phyloP scores from a whole-genome alignment of 2,888 invertebrate genomes.

The Drosophila pullipes region DNA sequence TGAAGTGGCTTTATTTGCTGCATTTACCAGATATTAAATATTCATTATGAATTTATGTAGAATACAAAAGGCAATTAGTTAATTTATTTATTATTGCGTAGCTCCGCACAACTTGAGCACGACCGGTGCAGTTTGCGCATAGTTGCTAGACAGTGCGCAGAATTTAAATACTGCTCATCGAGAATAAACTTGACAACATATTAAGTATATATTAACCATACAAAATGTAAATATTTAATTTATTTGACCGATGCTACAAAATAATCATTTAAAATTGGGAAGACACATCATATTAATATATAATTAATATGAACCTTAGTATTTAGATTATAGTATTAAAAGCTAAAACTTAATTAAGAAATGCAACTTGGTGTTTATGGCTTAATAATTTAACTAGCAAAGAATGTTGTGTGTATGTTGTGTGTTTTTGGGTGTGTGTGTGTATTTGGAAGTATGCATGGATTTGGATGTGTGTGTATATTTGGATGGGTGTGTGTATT shows the following conservation, averaged over 20 bases:
- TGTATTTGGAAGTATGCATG: neutral
- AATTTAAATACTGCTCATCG: neutral
- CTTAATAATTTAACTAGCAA: conserved; percentile 10
- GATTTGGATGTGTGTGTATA: neutral
- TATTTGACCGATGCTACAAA: neutral
- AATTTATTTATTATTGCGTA: neutral
- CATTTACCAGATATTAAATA: neutral
- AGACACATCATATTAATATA: conserved; percentile 24
- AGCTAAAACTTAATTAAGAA: conserved; percentile 32
- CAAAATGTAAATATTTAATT: conserved; percentile 1
- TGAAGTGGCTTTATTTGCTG: neutral
- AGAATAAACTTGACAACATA: neutral
- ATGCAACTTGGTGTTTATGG: conserved; percentile 41
- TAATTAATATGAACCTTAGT: neutral
- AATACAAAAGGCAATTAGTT: neutral
- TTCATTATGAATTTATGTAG: neutral
- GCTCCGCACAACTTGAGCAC: neutral
- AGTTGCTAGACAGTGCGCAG: neutral
- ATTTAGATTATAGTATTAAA: neutral
- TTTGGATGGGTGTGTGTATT: neutral
- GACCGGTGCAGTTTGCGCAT: neutral
- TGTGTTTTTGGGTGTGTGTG: neutral
- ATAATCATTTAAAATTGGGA: conserved; percentile 38
- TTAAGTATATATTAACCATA: neutral
- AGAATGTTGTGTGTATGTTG: conserved; percentile 7